Conservation (phyloP, 2,888 invertebrate species). For the Meteorus cinctellus region DNA sequence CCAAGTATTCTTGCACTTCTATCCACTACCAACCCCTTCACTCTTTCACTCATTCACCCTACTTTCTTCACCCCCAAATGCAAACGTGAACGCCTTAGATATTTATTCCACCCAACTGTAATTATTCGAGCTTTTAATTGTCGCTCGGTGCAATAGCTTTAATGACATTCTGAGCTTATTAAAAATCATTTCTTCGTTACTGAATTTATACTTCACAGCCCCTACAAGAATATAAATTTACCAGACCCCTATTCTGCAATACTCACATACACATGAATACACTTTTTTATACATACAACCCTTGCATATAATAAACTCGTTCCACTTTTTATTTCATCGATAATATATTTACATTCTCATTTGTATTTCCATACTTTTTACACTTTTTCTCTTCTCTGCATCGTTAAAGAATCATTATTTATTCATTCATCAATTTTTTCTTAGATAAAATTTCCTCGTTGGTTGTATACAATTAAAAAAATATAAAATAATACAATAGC, state of each 20-base stretch:
- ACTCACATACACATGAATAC: not conserved
- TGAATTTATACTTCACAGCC: slow-evolving; percentile 9
- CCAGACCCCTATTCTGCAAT: not conserved
- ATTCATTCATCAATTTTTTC: not conserved
- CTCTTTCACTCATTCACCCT: slow-evolving; percentile 1
- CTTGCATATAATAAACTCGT: not conserved
- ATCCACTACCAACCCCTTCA: no score
- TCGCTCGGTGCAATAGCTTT: slow-evolving; percentile 9
- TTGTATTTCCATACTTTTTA: not conserved
- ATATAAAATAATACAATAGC: not conserved
- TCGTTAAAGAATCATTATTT: not conserved
- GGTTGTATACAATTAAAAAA: not conserved
- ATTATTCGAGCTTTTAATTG: slow-evolving; percentile 31
- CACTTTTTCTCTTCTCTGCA: not conserved
- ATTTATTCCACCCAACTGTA: slow-evolving; percentile 33
- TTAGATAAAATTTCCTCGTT: not conserved
- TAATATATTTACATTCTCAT: slow-evolving; percentile 12
- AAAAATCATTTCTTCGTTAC: slow-evolving; percentile 20
- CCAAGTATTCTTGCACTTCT: not conserved
- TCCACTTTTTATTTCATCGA: not conserved
- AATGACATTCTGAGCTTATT: slow-evolving; percentile 7
- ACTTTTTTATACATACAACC: not conserved
- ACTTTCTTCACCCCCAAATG: not conserved
- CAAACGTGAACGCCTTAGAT: not conserved
- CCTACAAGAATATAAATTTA: not conserved